Conservation (phyloP, 2,888 invertebrate genomes). For the Schizotus pectinicornis region DNA sequence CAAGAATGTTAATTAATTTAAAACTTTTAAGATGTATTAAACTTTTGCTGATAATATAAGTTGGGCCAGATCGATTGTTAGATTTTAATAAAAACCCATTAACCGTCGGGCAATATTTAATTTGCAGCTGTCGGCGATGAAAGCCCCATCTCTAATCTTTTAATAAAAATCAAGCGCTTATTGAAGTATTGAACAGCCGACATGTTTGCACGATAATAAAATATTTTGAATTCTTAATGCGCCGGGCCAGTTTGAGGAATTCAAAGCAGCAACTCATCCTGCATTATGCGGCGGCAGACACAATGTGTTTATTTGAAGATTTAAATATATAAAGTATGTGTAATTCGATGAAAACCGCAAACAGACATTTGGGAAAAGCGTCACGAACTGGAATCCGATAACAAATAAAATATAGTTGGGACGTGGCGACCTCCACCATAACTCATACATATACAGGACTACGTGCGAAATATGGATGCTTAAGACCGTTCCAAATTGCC, state of each 20-base stretch:
- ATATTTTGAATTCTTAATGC: neutral
- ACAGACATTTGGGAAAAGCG: slow-evolving; percentile 57
- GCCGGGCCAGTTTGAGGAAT: slow-evolving; percentile 9
- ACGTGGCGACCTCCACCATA: slow-evolving; percentile 57
- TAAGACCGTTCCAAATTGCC: slow-evolving; percentile 55
- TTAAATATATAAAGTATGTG: slow-evolving; percentile 50
- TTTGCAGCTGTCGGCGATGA: slow-evolving; percentile 9
- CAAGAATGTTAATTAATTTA: slow-evolving; percentile 57
- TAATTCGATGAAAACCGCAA: slow-evolving; percentile 57
- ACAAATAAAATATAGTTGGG: slow-evolving; percentile 59
- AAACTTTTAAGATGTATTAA: slow-evolving; percentile 50
- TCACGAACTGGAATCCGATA: slow-evolving; percentile 59
- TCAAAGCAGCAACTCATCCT: neutral
- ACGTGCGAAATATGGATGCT: slow-evolving; percentile 58
- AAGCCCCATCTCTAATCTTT: no score
- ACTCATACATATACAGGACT: slow-evolving; percentile 57
- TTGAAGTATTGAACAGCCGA: no score
- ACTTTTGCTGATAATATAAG: slow-evolving; percentile 47
- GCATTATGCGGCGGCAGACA: slow-evolving; percentile 25
- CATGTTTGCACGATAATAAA: slow-evolving; percentile 9
- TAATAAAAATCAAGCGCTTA: neutral
- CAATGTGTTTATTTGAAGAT: slow-evolving; percentile 35
- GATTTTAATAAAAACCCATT: slow-evolving; percentile 37
- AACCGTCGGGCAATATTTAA: slow-evolving; percentile 22
- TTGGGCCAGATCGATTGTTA: slow-evolving; percentile 34